A percentile compares a stretch with the other conserved stretches of the same genome.
Conservation (phyloP, 2,113 vertebrate species). For the Chauna torquata region DNA sequence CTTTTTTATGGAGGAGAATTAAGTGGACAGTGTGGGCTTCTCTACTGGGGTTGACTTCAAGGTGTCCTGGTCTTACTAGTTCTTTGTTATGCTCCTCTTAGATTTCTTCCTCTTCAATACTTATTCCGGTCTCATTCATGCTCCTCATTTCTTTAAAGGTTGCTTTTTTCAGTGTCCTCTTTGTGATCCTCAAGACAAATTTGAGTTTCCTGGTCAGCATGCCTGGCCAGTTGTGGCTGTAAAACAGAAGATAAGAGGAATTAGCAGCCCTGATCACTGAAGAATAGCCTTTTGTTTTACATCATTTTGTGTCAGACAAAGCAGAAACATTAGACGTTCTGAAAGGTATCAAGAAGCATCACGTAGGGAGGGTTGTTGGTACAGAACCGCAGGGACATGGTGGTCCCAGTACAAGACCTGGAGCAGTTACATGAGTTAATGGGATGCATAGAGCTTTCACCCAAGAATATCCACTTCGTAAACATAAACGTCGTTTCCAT, state of each 20-base stretch:
- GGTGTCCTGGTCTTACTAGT: background rate
- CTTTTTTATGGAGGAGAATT: background rate
- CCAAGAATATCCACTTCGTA: background rate
- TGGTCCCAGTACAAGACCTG: background rate
- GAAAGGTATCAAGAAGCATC: background rate
- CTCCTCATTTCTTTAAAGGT: background rate
- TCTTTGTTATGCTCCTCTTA: background rate
- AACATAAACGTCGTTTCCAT: background rate
- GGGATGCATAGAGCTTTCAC: background rate
- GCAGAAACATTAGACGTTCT: background rate
- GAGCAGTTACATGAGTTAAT: background rate
- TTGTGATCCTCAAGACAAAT: constrained; percentile 79
- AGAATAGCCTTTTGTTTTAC: background rate
- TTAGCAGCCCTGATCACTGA: background rate
- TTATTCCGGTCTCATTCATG: background rate
- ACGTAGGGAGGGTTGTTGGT: background rate
- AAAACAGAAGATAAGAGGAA: background rate
- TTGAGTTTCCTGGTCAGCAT: constrained; percentile 86
- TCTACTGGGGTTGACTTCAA: background rate
- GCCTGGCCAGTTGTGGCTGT: constrained; percentile 86
- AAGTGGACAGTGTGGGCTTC: background rate
- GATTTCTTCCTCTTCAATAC: constrained; percentile 23
- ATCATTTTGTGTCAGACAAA: background rate
- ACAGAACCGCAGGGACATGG: background rate
- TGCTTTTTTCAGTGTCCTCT: constrained; percentile 6